Conservation (phyloP, 2,113 vertebrate genomes). For the Glaucidium brasilianum region DNA sequence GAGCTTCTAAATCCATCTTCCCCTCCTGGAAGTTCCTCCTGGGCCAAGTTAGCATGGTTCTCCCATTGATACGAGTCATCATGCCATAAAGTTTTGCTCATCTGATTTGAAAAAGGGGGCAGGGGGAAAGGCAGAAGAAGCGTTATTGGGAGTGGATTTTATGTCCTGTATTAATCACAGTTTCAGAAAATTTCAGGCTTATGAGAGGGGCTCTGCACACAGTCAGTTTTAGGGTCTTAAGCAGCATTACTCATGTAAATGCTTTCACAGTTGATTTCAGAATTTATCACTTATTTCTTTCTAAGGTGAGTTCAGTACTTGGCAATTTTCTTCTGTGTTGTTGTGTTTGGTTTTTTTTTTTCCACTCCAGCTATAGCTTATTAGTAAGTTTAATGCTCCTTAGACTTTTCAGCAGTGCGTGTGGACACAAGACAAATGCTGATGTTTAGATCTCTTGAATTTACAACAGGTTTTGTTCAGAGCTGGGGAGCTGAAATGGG, state of each 20-base stretch:
- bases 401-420: background rate
- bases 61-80: background rate
- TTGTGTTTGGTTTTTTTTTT: background rate
- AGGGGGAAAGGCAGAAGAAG: background rate
- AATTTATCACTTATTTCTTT: background rate
- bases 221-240: background rate
- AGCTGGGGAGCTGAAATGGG: slow-evolving; percentile 90
- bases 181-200: background rate
- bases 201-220: fast-evolving
- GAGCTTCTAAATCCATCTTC: background rate
- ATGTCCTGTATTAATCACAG: background rate
- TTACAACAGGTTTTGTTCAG: slow-evolving; percentile 82
- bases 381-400: background rate
- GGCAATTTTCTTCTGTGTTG: background rate
- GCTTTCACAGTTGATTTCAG: background rate
- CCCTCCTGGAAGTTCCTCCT: background rate
- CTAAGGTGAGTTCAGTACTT: background rate
- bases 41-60: background rate
- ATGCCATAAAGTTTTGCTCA: background rate
- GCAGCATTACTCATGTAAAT: background rate
- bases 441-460: background rate
- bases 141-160: background rate
- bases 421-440: background rate
- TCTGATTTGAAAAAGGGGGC: background rate
- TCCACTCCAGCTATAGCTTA: background rate